A percentile compares a stretch with the other conserved stretches of the same genome.
phyloP scores from a whole-genome alignment of 2,888 invertebrate genomes.

The Apodemia mormo region DNA sequence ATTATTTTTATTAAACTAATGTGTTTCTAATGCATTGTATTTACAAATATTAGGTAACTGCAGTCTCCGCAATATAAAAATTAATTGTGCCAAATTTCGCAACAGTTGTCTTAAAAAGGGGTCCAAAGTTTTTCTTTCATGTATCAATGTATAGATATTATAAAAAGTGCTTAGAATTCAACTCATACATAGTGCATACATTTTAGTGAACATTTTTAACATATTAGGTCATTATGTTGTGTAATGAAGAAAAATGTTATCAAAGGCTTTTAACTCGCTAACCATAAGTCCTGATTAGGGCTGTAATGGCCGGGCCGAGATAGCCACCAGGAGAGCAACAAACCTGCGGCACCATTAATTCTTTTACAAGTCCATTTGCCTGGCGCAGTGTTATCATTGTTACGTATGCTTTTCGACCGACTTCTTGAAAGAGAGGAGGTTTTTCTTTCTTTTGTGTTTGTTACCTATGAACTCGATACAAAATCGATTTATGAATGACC shows the following conservation, averaged over 20 bases:
- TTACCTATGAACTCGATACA: no score
- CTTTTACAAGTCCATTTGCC: conserved; percentile 4
- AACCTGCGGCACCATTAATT: conserved; percentile 9
- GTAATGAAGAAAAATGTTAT: conserved; percentile 39
- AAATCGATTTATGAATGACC: no score
- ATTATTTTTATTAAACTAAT: no score
- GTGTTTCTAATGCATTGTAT: no score
- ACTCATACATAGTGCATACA: not conserved
- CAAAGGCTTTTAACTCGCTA: conserved; percentile 34
- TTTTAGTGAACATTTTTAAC: conserved; percentile 22
- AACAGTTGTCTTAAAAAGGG: no score
- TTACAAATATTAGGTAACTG: no score
- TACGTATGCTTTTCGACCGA: not conserved
- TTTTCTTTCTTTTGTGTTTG: no score
- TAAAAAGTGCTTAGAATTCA: not conserved
- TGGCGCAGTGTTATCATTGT: not conserved
- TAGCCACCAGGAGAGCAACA: conserved; percentile 4
- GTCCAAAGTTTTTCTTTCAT: no score
- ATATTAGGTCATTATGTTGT: conserved; percentile 34
- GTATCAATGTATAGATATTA: no score
- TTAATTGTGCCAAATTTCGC: no score
- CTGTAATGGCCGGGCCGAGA: conserved; percentile 24
- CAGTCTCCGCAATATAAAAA: no score
- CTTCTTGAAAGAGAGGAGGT: no score
- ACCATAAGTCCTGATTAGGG: conserved; percentile 46